Percentiles rank a stretch among this genome's conserved stretches.
phyloP scores from a whole-genome alignment of 2,888 invertebrate genomes.

The Clunio marinus region DNA sequence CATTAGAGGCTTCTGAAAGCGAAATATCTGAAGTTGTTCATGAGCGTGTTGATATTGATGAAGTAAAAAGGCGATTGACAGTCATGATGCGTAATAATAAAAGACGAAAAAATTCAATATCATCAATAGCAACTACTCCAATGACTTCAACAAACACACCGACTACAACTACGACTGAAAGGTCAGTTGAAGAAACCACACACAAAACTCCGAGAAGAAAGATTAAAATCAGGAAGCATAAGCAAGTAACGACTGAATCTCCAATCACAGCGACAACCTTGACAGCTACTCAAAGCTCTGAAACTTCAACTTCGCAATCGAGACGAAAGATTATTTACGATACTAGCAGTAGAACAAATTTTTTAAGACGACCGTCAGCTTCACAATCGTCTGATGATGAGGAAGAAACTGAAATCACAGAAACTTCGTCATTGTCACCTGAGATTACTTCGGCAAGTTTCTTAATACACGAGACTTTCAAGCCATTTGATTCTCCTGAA shows the following conservation, averaged over 20 bases:
- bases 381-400: background rate
- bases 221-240: background rate
- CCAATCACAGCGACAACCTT: background rate
- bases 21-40: background rate
- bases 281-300: background rate
- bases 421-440: background rate
- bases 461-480: background rate
- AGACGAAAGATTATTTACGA: slow-evolving; percentile 27
- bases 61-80: background rate
- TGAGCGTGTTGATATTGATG: slow-evolving; percentile 1
- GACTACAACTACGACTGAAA: slow-evolving; percentile 13
- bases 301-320: background rate
- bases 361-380: slow-evolving; percentile 6
- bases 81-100: background rate
- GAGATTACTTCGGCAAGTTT: background rate
- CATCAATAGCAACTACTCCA: background rate
- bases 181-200: background rate
- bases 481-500: background rate
- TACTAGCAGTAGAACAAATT: slow-evolving; percentile 18
- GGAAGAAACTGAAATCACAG: background rate
- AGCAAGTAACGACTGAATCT: background rate
- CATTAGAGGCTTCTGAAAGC: slow-evolving; percentile 21
- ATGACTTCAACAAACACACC: too few relatives aligned
- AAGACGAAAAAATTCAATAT: background rate
- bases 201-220: background rate